Evolutionary conservation across 2,113 vertebrate species (phyloP).

Genomic region (Pangasianodon gigas): DNA sequence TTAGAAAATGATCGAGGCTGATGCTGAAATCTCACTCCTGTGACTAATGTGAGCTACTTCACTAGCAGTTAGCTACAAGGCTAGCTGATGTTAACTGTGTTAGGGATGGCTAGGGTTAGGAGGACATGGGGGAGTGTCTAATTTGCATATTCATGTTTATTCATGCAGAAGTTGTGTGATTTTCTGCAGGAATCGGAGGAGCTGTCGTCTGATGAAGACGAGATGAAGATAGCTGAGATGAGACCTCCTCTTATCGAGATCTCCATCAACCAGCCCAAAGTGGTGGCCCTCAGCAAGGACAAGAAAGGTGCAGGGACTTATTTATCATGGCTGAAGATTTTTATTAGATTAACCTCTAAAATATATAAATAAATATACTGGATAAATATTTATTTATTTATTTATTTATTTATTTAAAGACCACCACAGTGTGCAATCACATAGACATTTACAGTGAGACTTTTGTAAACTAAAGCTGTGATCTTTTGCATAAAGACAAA

Average conservation of each 20-base stretch:
- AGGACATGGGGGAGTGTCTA: background rate
- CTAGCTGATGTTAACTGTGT: background rate
- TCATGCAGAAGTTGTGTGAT: background rate
- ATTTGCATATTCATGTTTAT: constrained; percentile 2
- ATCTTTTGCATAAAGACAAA: background rate
- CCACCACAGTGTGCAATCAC: background rate
- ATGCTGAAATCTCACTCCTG: background rate
- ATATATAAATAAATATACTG: background rate
- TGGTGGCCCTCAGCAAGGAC: constrained; percentile 90
- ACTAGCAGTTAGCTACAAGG: background rate
- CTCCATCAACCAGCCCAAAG: constrained; percentile 96
- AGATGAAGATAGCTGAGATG: constrained; percentile 98
- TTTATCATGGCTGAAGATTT: background rate
- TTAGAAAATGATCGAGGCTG: background rate
- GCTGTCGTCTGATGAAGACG: constrained; percentile 91
- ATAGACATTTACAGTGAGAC: background rate
- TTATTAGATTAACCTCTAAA: background rate
- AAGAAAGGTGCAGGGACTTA: constrained; percentile 84
- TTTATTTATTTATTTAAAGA: no score
- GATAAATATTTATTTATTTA: no score
- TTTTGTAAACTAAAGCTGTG: background rate
- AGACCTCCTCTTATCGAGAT: constrained; percentile 94
- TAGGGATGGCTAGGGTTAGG: background rate
- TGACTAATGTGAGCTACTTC: background rate
- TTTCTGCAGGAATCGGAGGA: constrained; percentile 87